phyloP scores from a whole-genome alignment of 2,888 invertebrate species.

The Lasioglossum malachurum region DNA sequence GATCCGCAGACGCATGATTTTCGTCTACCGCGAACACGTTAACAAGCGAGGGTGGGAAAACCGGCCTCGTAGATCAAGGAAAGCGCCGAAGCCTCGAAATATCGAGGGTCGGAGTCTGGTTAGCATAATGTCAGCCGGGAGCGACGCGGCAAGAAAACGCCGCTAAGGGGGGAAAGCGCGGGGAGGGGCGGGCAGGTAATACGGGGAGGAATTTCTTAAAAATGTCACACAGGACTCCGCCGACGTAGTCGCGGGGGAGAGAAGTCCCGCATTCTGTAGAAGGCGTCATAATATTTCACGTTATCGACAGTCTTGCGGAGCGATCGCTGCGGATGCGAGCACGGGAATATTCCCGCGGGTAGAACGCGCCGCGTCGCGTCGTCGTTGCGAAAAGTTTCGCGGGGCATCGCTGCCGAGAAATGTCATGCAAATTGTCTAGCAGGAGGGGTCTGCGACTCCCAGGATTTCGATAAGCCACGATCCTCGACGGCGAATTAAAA shows the following conservation, averaged over 20 bases:
- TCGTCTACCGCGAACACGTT: conserved; percentile 71
- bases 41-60: conserved; percentile 74
- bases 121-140: conserved; percentile 82
- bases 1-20: conserved; percentile 18
- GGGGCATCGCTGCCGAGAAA: conserved; percentile 28
- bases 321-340: conserved; percentile 24
- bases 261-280: conserved; percentile 63
- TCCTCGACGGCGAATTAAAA: neutral
- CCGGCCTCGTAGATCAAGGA: conserved; percentile 79
- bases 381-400: conserved; percentile 45
- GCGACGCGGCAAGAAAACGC: conserved; percentile 65
- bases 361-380: conserved; percentile 16
- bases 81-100: conserved; percentile 75
- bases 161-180: neutral
- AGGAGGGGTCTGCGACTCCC: conserved; percentile 18
- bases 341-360: conserved; percentile 56
- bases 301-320: conserved; percentile 62
- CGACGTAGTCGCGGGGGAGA: conserved; percentile 32
- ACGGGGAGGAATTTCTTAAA: conserved; percentile 80
- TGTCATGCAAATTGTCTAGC: conserved; percentile 41
- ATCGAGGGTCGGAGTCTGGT: conserved; percentile 77
- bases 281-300: conserved; percentile 67
- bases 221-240: conserved; percentile 74
- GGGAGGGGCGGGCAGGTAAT: conserved; percentile 53
- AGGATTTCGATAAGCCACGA: neutral